Conservation (phyloP, 2,113 vertebrate species). For the Asarcornis scutulata region DNA sequence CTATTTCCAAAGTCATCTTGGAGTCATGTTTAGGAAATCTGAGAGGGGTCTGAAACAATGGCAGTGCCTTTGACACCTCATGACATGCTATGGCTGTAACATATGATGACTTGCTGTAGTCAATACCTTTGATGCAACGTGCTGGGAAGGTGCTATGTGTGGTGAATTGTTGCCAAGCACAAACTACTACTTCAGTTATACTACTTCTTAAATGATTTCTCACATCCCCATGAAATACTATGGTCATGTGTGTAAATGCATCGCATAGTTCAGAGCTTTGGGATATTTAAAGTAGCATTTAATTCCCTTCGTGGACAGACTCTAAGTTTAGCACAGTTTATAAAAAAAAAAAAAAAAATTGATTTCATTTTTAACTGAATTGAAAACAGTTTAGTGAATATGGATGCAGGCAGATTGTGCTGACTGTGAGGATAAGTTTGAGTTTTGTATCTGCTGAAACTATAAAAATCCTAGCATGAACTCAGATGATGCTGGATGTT, state of each 20-base stretch:
- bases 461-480: background rate
- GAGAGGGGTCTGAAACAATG: background rate
- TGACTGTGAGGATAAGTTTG: slow-evolving; percentile 29
- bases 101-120: background rate
- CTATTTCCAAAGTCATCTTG: background rate
- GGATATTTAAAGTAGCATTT: background rate
- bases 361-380: background rate
- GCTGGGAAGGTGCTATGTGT: background rate
- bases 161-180: background rate
- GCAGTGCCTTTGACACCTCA: fast-evolving
- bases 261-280: background rate
- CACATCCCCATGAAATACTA: background rate
- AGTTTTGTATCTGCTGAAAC: slow-evolving; percentile 41
- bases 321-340: background rate
- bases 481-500: background rate
- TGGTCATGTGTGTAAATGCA: background rate
- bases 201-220: background rate
- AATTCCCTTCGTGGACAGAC: background rate
- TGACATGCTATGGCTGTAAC: background rate
- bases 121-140: fast-evolving
- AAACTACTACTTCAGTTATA: background rate
- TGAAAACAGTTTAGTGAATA: slow-evolving; percentile 11
- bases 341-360: background rate
- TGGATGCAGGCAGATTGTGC: slow-evolving; percentile 23
- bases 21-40: background rate